These are phyloP conservation scores for Coecobrya sp. DNA, from an alignment of 2,888 invertebrate genomes.

Conservation along the genomic window DNA sequence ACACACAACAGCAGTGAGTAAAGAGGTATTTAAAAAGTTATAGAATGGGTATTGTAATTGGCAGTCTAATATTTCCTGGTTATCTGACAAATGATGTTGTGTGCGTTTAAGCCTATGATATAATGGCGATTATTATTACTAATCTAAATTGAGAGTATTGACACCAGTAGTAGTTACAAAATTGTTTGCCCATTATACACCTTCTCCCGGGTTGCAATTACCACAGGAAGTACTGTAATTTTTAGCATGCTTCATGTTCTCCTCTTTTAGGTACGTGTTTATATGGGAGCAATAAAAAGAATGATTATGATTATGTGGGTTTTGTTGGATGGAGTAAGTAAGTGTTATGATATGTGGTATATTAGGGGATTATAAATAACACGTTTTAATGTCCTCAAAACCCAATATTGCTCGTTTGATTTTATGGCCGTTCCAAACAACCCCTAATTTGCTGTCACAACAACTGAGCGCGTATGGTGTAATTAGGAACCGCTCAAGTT, in stretches of 20 bases:
- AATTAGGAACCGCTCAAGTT: constrained; percentile 55
- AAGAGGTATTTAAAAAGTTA: neutral
- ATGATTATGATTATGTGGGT: neutral
- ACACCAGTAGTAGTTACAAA: neutral
- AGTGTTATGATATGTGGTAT: neutral
- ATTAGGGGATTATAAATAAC: constrained; percentile 36
- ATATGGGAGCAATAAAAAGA: neutral
- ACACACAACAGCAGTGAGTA: neutral
- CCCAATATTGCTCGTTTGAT: constrained; percentile 34
- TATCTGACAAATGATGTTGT: neutral
- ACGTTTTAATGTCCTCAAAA: constrained; percentile 68
- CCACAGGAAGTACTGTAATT: neutral
- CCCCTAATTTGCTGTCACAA: constrained; percentile 74
- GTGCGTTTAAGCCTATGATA: neutral
- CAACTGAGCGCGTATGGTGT: constrained; percentile 36
- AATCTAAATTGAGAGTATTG: neutral
- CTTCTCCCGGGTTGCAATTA: neutral
- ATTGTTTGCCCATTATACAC: neutral
- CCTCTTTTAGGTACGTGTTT: no score
- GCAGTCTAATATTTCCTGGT: constrained; percentile 1
- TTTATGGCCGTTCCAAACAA: constrained; percentile 48
- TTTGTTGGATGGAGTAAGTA: neutral
- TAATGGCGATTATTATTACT: neutral
- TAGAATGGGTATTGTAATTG: neutral
- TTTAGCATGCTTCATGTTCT: no score